phyloP scores from a whole-genome alignment of 1,140 invertebrate species.

The Trichogramma pretiosum region DNA sequence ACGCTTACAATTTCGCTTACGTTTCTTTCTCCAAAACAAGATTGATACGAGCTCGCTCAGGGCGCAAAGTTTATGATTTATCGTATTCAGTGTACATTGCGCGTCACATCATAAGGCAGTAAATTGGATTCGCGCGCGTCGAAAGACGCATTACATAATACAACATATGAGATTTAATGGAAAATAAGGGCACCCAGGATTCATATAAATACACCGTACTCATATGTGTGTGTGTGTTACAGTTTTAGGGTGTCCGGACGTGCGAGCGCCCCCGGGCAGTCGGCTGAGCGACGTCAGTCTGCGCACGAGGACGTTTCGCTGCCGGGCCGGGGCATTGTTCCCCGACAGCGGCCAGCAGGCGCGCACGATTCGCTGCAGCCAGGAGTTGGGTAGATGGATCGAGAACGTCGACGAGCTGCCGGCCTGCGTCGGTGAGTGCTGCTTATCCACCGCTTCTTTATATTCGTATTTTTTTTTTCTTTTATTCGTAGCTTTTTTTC shows the following conservation, averaged over 20 bases:
- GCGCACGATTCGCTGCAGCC: slow-evolving; percentile 33
- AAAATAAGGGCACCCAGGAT: no score
- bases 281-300: slow-evolving; percentile 31
- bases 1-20: no score
- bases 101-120: no score
- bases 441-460: background rate
- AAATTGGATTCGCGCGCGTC: no score
- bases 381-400: slow-evolving; percentile 37
- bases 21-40: no score
- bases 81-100: no score
- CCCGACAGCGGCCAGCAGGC: slow-evolving; percentile 32
- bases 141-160: no score
- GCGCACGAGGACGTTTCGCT: slow-evolving; percentile 36
- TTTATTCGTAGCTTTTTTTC: background rate
- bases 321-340: slow-evolving; percentile 34
- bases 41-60: background rate
- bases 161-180: no score
- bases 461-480: background rate
- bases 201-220: no score
- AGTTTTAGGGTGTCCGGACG: slow-evolving; percentile 38
- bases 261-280: slow-evolving; percentile 35
- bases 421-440: slow-evolving; percentile 32
- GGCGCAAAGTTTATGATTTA: no score
- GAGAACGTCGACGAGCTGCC: slow-evolving; percentile 33
- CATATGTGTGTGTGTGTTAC: no score